phyloP scores from a whole-genome alignment of 2,888 invertebrate genomes.

The Eupithecia insigniata region DNA sequence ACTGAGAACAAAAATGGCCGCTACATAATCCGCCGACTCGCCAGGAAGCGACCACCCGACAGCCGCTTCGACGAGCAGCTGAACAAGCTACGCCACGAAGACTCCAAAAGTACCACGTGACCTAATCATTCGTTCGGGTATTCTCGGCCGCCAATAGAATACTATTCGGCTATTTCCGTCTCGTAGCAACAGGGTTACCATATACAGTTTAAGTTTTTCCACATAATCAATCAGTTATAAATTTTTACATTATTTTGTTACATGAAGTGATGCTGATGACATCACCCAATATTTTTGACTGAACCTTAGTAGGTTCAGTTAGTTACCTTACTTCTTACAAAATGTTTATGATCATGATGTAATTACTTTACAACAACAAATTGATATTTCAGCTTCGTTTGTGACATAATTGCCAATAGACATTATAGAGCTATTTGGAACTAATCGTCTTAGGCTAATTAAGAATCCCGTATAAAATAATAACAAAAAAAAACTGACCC shows the following conservation, averaged over 20 bases:
- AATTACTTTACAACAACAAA: neutral
- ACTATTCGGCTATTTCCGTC: constrained; percentile 73
- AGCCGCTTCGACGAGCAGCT: constrained; percentile 86
- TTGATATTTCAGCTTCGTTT: neutral
- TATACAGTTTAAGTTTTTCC: constrained; percentile 5
- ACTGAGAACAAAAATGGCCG: constrained; percentile 85
- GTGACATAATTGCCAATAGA: neutral
- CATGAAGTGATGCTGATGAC: neutral
- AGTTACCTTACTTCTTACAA: neutral
- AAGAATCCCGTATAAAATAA: no score
- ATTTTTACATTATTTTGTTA: neutral
- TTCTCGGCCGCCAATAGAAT: constrained; percentile 74
- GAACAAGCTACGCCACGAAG: constrained; percentile 86
- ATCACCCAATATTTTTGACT: neutral
- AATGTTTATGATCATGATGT: neutral
- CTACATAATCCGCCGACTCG: constrained; percentile 81
- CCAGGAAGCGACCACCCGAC: constrained; percentile 82
- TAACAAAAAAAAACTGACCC: no score
- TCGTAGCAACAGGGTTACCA: constrained; percentile 65
- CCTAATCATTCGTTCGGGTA: constrained; percentile 80
- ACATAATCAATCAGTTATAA: neutral
- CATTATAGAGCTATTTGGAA: neutral
- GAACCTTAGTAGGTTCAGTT: no score
- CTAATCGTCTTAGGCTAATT: neutral
- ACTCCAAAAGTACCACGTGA: constrained; percentile 85